Evolutionary conservation across 2,888 invertebrate species (phyloP).

Genomic region (Glaucopsyche alexis): DNA sequence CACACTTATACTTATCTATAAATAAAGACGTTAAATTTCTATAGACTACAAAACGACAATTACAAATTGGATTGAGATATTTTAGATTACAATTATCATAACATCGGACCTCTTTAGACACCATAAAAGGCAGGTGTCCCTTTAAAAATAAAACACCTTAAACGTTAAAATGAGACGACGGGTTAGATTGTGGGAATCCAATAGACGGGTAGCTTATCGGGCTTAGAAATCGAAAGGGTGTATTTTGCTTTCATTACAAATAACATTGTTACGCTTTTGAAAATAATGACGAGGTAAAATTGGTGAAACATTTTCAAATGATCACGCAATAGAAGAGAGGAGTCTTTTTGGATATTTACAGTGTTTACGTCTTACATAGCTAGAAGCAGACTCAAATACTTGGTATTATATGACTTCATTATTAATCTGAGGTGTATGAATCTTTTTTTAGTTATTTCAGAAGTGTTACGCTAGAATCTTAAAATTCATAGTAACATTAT

Average conservation of each 20-base stretch:
- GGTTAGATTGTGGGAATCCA: constrained; percentile 59
- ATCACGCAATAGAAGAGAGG: background rate
- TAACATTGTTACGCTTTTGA: constrained; percentile 7
- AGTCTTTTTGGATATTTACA: too few species aligned
- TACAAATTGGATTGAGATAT: constrained; percentile 50
- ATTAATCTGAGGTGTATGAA: too few species aligned
- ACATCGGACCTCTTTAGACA: constrained; percentile 63
- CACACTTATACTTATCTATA: too few species aligned
- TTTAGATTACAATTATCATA: constrained; percentile 74
- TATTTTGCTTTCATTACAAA: constrained; percentile 45
- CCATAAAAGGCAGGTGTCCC: constrained; percentile 68
- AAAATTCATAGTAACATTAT: too few species aligned
- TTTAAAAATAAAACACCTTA: constrained; percentile 65
- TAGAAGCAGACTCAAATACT: too few species aligned
- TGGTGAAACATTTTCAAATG: background rate
- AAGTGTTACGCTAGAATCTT: too few species aligned
- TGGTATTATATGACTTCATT: too few species aligned
- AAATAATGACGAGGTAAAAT: constrained; percentile 8
- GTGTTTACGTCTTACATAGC: too few species aligned
- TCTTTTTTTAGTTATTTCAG: too few species aligned
- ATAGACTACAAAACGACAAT: background rate
- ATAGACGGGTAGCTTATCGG: constrained; percentile 53
- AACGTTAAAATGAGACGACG: constrained; percentile 66
- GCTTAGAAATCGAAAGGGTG: constrained; percentile 55
- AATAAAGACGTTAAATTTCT: background rate